Conservation (phyloP, 2,888 invertebrate genomes). For the Osedax frankpressi region DNA sequence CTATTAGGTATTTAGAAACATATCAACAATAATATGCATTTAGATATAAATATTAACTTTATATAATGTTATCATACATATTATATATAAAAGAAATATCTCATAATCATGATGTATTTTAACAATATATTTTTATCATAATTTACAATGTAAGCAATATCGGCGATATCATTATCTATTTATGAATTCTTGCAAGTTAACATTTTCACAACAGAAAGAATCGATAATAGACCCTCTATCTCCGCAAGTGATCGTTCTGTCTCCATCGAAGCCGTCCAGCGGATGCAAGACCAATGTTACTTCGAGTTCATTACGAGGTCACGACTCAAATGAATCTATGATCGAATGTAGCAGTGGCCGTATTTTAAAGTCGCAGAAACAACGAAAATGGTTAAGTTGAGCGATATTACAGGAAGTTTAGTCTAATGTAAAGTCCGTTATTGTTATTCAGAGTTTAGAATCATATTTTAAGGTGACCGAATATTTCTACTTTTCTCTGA, state of each 20-base stretch:
- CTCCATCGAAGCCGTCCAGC: slow-evolving; percentile 21
- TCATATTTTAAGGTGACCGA: too few species aligned
- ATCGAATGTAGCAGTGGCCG: slow-evolving; percentile 25
- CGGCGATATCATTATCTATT: neutral
- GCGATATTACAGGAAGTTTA: too few species aligned
- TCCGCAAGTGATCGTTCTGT: slow-evolving; percentile 26
- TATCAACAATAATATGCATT: too few species aligned
- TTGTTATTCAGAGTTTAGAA: too few species aligned
- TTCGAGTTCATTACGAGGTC: slow-evolving; percentile 2
- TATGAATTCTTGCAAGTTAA: neutral
- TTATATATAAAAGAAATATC: too few species aligned
- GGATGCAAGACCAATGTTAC: slow-evolving; percentile 22
- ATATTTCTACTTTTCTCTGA: too few species aligned
- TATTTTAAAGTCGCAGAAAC: slow-evolving; percentile 22
- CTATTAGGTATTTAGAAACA: too few species aligned
- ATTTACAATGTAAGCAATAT: neutral
- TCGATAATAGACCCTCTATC: slow-evolving; percentile 23
- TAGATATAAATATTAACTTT: too few species aligned
- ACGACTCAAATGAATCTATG: slow-evolving; percentile 8
- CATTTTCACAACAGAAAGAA: slow-evolving; percentile 12
- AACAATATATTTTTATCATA: neutral
- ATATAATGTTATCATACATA: too few species aligned
- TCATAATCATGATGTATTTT: too few species aligned
- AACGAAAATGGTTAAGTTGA: slow-evolving; percentile 25
- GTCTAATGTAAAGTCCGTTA: too few species aligned